Base-by-base conservation (phyloP, 2,888 invertebrate genomes). In the Athripsodes cinereus region DNA sequence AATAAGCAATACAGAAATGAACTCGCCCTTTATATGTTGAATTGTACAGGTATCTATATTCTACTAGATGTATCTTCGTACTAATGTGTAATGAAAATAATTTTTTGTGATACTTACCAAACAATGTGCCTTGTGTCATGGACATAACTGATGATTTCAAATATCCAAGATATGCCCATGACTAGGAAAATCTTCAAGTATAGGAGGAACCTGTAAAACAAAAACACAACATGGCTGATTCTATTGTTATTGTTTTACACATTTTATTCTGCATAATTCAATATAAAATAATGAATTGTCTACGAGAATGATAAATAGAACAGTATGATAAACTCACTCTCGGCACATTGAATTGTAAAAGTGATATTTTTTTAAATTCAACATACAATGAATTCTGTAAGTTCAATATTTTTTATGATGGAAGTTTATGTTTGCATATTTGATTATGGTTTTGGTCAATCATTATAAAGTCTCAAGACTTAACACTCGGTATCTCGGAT, bases 151-250 rank as follows among this genome's bases (percentile, higher is more conserved):
- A 74, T 71, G 13, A 87, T 78, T 71, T 88, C 88, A 65, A 87
- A 87, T 62, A 84, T 78, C 87, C 87, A 88, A 0, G 84, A 81
- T 50, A 87, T 74, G 2, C 87, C 88, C 85, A 86, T 87, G 0
- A 87, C 79, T 2, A 86, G 71, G 65, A 85, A 83, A 58, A 88
- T 71, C 69, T 85, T 87, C 2, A 85, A 67, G 55, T 84, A 87
- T 21, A 86, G 70, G 26, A 80, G 71, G 65, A 84, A 84, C 65
- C 85, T 86, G 70, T 52, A 79, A 72, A 20, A n/a, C 40, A 56
- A 51, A 16, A 44, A 44, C 13, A 26, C 10, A 26, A 26, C 10
- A 26, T 26, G 26, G 10, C 3, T 26, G 3, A 26, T 26, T 6
- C 10, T 26, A 6, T 26, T 40, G 2, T 40, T 13, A 40, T 40